These are phyloP conservation scores for Holcopasites calliopsidis DNA, from an alignment of 1,140 invertebrate genomes.

Conservation along the genomic window DNA sequence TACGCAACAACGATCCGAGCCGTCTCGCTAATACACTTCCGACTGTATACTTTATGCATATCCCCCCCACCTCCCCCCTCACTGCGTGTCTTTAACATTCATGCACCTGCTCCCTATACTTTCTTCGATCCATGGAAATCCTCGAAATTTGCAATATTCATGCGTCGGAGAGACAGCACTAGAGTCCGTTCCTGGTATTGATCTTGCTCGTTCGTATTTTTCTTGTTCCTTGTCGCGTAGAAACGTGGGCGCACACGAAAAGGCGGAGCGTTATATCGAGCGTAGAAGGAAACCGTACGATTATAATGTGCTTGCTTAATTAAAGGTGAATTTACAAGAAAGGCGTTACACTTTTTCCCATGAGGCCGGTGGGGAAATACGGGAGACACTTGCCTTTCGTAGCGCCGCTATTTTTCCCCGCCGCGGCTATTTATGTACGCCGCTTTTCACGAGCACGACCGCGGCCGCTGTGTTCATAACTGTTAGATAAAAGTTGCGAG, in stretches of 20 bases:
- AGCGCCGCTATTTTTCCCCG: background rate
- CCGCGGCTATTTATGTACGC: slow-evolving; percentile 11
- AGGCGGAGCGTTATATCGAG: background rate
- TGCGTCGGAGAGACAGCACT: background rate
- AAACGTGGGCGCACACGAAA: background rate
- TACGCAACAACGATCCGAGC: background rate
- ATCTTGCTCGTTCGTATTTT: background rate
- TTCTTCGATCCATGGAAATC: slow-evolving; percentile 20
- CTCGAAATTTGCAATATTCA: slow-evolving; percentile 27
- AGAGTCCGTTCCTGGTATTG: background rate
- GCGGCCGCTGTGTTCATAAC: slow-evolving; percentile 13
- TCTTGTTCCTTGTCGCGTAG: background rate
- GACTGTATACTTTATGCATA: slow-evolving; percentile 17
- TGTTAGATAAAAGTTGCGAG: slow-evolving; percentile 31
- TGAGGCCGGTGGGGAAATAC: background rate
- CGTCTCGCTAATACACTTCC: background rate
- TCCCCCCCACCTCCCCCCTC: background rate
- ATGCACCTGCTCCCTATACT: background rate
- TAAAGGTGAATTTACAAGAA: slow-evolving; percentile 37
- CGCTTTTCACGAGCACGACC: slow-evolving; percentile 1
- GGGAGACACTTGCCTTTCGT: background rate
- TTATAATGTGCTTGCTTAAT: slow-evolving; percentile 12
- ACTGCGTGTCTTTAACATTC: slow-evolving; percentile 25
- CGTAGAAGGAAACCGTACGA: background rate
- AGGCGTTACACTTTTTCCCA: background rate